Evolutionary conservation across 1,140 invertebrate species (phyloP), one percentile per base, ranked within the genome.

Genomic region (Bursaphelenchus mucronatus): DNA sequence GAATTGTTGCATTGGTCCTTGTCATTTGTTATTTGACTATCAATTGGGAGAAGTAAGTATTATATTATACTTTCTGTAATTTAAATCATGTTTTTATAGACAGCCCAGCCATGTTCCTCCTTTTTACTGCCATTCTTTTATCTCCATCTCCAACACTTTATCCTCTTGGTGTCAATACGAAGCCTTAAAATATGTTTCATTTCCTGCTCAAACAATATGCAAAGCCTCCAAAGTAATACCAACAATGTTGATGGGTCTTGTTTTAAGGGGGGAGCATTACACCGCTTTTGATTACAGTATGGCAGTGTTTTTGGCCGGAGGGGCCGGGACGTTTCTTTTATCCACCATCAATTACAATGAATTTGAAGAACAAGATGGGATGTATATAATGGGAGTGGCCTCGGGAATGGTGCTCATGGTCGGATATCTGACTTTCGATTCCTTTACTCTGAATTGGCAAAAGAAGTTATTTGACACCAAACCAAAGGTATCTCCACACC

Each of bases 91-190:
- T 69, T 9, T 17, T 63, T 77, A 41, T 46, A 78, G 78, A 47
- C 68, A 76, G 54, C 78, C 79, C 21, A 43, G 61, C 21, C 78
- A 80, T 62, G 71, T 78, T 11, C 89, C 90, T 55, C 94, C 95
- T 5, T 84, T 97, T 3, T 97, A 96, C 82, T 92, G 94, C 84
- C 97, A 97, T 84, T 90, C 90, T 0, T 97, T 89, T 84, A 92
- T 92, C 81, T 94, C 94, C 0, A 88, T 99, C 72, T 95, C 92
- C 15, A 99, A 99, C 83, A 92, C 97, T 65, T 88, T 98, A 87
- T 96, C 93, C 81, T 94, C 92, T 47, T 98, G 94, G 94, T 97
- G 92, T n/a, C 95, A 99, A 83, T 99, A 99, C 81, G 95, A 99
- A 84, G 94, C 94, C 19, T 84, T 98, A 3, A 98, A 97, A 83